These are phyloP conservation scores for Anastrepha obliqua DNA, from an alignment of 1,140 invertebrate species.

Conservation along the genomic window DNA sequence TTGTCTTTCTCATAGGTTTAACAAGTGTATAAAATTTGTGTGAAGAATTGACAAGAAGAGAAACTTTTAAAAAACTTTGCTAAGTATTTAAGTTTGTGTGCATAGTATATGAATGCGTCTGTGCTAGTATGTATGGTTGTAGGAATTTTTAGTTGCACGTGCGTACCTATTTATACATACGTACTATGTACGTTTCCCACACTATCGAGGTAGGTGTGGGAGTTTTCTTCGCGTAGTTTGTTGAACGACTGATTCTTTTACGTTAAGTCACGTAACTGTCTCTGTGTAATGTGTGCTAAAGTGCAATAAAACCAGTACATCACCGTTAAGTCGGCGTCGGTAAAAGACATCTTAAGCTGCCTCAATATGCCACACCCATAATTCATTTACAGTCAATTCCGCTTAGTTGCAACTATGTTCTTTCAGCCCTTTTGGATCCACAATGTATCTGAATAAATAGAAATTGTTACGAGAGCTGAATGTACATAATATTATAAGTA, in stretches of 20 bases:
- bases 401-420: neutral
- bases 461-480: no score
- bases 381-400: neutral
- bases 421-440: no score
- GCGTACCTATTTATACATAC: neutral
- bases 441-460: no score
- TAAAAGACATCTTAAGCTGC: neutral
- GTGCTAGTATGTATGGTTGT: neutral
- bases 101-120: neutral
- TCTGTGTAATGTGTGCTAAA: conserved; percentile 6
- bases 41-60: neutral
- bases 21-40: conserved; percentile 30
- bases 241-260: conserved; percentile 6
- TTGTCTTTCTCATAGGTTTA: conserved; percentile 26
- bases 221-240: neutral
- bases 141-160: neutral
- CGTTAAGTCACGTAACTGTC: conserved; percentile 32
- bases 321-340: neutral
- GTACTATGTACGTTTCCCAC: conserved; percentile 20
- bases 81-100: neutral
- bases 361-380: neutral
- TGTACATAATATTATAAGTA: no score
- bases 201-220: conserved; percentile 4
- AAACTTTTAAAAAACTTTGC: neutral
- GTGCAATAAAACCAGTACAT: conserved; percentile 11